Evolutionary conservation across 2,888 invertebrate species (phyloP).

Genomic region (Galerucella calmariensis): DNA sequence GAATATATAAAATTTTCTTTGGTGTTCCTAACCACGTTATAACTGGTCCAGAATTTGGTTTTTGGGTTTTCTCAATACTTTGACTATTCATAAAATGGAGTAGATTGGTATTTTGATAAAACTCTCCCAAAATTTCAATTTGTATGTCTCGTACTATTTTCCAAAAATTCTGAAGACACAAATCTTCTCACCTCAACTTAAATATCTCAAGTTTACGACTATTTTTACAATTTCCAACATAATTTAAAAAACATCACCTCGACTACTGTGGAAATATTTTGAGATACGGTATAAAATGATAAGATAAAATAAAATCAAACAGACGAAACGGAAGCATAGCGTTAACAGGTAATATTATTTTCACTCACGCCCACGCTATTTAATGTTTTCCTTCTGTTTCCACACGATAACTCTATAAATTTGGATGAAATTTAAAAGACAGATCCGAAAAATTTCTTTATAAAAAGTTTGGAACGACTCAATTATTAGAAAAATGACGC

Average conservation of each 20-base stretch:
- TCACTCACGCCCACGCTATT: background rate
- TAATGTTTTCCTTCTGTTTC: background rate
- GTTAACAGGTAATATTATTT: background rate
- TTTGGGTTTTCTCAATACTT: too few relatives aligned
- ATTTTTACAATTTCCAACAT: background rate
- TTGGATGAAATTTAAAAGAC: background rate
- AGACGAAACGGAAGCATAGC: background rate
- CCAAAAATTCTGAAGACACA: too few relatives aligned
- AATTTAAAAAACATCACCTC: background rate
- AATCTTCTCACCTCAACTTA: too few relatives aligned
- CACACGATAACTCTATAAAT: background rate
- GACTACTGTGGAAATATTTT: background rate
- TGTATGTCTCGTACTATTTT: too few relatives aligned
- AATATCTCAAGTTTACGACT: background rate
- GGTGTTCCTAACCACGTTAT: too few relatives aligned
- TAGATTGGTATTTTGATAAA: too few relatives aligned
- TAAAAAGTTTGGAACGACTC: too few relatives aligned
- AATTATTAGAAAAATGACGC: too few relatives aligned
- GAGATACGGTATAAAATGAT: background rate
- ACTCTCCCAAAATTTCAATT: too few relatives aligned
- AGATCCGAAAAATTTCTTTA: background rate
- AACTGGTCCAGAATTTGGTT: too few relatives aligned
- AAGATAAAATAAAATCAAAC: constrained; percentile 3
- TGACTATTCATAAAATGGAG: too few relatives aligned
- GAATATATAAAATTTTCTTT: too few relatives aligned